phyloP scores from a whole-genome alignment of 2,797 vertebrate genomes.

The Crenichthys baileyi region DNA sequence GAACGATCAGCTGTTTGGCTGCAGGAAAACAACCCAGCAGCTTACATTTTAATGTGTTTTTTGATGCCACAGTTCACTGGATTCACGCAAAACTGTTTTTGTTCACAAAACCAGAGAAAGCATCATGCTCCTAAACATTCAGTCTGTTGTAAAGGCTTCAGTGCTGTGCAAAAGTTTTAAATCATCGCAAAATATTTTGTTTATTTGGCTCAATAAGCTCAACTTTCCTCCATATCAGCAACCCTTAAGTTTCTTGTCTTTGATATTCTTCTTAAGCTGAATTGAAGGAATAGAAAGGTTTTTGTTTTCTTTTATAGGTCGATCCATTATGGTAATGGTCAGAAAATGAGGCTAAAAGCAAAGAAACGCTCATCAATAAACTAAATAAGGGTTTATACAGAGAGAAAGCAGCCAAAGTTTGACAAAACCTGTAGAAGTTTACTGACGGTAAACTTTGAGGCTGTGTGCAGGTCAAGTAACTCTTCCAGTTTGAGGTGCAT shows the following conservation, averaged over 20 bases:
- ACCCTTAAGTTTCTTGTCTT: background rate
- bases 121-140: background rate
- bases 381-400: background rate
- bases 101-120: background rate
- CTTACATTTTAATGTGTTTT: background rate
- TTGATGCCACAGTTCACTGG: background rate
- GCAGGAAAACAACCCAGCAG: slow-evolving; percentile 25
- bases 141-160: background rate
- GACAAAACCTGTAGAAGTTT: background rate
- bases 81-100: background rate
- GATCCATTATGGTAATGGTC: background rate
- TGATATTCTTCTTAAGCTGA: too few species aligned
- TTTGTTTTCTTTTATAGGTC: background rate
- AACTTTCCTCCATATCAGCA: background rate
- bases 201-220: background rate
- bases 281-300: too few species aligned
- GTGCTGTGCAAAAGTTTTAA: background rate
- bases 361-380: background rate
- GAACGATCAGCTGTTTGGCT: slow-evolving; percentile 93
- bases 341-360: background rate
- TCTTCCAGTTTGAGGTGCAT: background rate
- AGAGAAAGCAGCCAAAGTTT: background rate
- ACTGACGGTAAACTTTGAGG: background rate
- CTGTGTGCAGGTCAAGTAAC: background rate
- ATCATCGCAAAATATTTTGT: background rate